Evolutionary conservation across 2,888 invertebrate genomes (phyloP).

Genomic region (Deladenus siricidicola): DNA sequence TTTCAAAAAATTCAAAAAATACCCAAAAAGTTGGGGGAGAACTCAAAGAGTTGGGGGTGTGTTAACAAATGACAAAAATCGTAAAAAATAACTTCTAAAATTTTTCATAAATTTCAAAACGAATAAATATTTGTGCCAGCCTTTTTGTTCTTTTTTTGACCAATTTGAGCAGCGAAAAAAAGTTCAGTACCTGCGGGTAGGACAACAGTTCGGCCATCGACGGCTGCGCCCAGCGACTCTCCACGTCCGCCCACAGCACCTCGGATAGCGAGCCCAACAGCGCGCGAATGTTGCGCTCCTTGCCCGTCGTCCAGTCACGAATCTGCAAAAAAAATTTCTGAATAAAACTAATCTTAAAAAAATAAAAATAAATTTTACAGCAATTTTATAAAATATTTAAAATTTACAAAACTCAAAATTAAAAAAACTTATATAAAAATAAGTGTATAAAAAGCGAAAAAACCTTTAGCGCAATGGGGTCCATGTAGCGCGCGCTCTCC

Average conservation of each 20-base stretch:
- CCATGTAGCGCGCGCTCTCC: slow-evolving; percentile 53
- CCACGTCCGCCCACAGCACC: slow-evolving; percentile 62
- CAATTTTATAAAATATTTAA: slow-evolving; percentile 35
- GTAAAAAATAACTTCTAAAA: no score
- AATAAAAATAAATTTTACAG: slow-evolving; percentile 37
- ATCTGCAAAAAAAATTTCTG: slow-evolving; percentile 60
- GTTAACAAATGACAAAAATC: no score
- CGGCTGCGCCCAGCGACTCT: slow-evolving; percentile 76
- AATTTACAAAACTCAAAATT: not conserved
- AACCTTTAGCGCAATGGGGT: slow-evolving; percentile 56
- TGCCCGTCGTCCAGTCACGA: slow-evolving; percentile 75
- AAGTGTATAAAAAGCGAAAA: no score
- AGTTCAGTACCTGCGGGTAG: slow-evolving; percentile 68
- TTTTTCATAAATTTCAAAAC: not conserved
- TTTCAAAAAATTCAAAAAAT: not conserved
- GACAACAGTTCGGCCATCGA: slow-evolving; percentile 90
- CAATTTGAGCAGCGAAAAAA: slow-evolving; percentile 8
- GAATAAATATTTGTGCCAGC: slow-evolving; percentile 2
- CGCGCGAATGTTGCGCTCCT: slow-evolving; percentile 89
- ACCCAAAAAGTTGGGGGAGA: no score
- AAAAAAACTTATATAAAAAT: not conserved
- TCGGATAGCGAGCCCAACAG: slow-evolving; percentile 85
- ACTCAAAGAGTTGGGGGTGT: no score
- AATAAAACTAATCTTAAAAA: slow-evolving; percentile 14
- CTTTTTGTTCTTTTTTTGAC: slow-evolving; percentile 3